Evolutionary conservation across 2,113 vertebrate species (phyloP), one percentile per base, ranked within the genome.

Genomic region (Pristiophorus japonicus): DNA sequence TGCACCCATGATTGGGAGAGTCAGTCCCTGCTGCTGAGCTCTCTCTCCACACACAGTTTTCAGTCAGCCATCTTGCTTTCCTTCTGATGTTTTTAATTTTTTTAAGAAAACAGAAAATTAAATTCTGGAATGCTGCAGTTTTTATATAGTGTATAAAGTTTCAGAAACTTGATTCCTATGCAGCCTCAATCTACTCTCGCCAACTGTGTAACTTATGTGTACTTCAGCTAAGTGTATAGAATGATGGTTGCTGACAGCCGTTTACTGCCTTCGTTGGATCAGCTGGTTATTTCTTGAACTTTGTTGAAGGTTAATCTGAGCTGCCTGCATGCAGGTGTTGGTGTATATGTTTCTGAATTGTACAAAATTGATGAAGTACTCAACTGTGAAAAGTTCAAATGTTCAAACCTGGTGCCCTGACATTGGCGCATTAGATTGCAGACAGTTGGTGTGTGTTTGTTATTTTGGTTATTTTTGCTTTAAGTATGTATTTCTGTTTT

Each of bases 271-370:
- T 70, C 66, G 24, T 12, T 66, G 22, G 92, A 94, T 94, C 45
- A 67, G 38, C 22, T 94, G 38, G 27, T 67, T 30, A 24, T 45
- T 67, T 94, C 93, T 30, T 90, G 87, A 34, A 90, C 47, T 90
- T 59, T 45, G 42, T 90, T 94, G 93, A 51, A 66, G 66, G 63
- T 94, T 93, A 66, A 94, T 70, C 65, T 70, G 42, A 94, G 93
- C 65, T 94, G 93, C 92, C 92, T 94, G 91, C 91, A 93, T 45
- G 91, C 38, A 94, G 93, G 93, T 70, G 66, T 94, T 51, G 38
- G 10, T 94, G 65, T 67, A 27, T 94, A 42, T 70, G 24, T 70
- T 94, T 70, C 42, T 94, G 92, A 94, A 94, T 70, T 51, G 27
- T 67, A 67, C 66, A 94, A 70, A 51, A 51, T 94, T 42, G 10